phyloP scores from a whole-genome alignment of 2,888 invertebrate genomes.

The Torymus texanus region DNA sequence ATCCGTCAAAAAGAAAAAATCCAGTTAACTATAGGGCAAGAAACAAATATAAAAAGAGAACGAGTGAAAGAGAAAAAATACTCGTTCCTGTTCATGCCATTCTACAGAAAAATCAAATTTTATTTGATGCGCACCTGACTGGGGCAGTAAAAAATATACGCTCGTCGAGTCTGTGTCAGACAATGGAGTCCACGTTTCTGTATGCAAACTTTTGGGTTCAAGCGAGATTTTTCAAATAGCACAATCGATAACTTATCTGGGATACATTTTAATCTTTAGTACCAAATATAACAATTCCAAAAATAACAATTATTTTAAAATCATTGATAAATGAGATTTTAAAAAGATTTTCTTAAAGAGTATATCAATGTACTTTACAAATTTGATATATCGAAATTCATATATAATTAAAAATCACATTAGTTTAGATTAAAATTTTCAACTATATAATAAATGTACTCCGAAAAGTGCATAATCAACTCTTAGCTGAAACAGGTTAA shows the following conservation, averaged over 20 bases:
- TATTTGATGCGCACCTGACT: constrained; percentile 46
- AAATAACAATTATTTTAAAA: background rate
- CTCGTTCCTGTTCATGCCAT: constrained; percentile 23
- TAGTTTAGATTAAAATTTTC: too few species aligned
- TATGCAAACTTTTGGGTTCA: constrained; percentile 32
- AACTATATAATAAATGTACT: too few species aligned
- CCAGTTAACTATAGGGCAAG: background rate
- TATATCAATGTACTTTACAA: too few species aligned
- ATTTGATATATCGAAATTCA: too few species aligned
- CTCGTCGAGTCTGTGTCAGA: constrained; percentile 30
- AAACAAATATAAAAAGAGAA: constrained; percentile 4
- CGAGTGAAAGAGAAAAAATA: constrained; percentile 24
- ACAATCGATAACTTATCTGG: constrained; percentile 39
- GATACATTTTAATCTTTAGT: constrained; percentile 7
- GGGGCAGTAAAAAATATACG: constrained; percentile 45
- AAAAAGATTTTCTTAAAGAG: too few species aligned
- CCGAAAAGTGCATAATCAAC: too few species aligned
- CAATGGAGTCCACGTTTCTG: constrained; percentile 41
- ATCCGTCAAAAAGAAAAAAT: background rate
- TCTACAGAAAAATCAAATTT: constrained; percentile 48
- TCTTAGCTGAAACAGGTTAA: too few species aligned
- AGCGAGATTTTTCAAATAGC: constrained; percentile 41
- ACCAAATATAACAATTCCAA: background rate
- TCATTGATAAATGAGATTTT: too few species aligned
- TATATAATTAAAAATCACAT: too few species aligned